These are phyloP conservation scores for Mimachlamys varia DNA, from an alignment of 2,888 invertebrate species.

Conservation along the genomic window DNA sequence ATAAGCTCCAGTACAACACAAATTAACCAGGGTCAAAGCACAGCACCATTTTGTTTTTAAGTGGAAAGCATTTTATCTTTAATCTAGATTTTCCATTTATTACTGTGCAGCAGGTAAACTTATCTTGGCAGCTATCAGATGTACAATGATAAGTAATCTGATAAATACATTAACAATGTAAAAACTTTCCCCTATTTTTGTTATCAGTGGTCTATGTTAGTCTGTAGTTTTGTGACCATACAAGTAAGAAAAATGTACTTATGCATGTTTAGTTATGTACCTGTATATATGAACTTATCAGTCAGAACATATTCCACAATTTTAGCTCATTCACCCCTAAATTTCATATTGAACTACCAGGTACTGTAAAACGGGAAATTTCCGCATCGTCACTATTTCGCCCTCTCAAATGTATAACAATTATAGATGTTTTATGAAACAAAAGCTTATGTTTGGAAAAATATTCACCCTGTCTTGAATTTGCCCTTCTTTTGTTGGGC, in stretches of 20 bases:
- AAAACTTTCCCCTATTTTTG: constrained; percentile 5
- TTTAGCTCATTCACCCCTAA: no score
- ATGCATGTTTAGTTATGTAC: neutral
- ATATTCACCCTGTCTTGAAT: no score
- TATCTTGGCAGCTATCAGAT: neutral
- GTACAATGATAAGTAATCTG: neutral
- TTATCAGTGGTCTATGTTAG: neutral
- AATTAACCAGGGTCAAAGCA: neutral
- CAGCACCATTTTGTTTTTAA: neutral
- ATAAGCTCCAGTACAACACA: neutral
- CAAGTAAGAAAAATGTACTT: neutral
- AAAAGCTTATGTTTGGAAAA: no score
- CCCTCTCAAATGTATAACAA: no score
- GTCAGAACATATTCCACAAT: no score
- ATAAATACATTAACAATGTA: neutral
- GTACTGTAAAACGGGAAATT: no score
- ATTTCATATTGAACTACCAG: no score
- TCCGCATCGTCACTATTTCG: no score
- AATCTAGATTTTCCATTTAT: neutral
- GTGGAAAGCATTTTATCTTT: neutral
- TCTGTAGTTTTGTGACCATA: neutral
- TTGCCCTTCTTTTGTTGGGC: no score
- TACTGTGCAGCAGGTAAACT: neutral
- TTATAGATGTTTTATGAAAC: no score
- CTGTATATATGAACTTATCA: no score